phyloP scores from a whole-genome alignment of 2,888 invertebrate species.

The Cephalotes varians region DNA sequence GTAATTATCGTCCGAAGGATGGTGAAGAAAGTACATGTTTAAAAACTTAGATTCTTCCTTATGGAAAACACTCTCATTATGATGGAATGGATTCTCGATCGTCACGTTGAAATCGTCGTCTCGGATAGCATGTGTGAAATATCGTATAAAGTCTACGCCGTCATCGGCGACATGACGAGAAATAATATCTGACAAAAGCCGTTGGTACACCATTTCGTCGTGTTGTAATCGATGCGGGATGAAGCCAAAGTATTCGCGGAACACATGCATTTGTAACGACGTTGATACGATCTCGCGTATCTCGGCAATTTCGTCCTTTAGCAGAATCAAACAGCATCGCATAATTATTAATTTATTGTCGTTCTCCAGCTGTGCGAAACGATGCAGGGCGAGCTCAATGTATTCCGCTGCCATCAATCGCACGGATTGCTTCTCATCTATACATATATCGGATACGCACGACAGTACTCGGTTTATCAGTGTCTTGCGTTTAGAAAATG shows the following conservation, averaged over 20 bases:
- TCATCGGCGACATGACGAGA: neutral
- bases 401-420: conserved; percentile 73
- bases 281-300: conserved; percentile 84
- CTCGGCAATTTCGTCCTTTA: conserved; percentile 88
- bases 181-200: conserved; percentile 51
- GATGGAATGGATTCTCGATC: conserved; percentile 87
- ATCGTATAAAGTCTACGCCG: conserved; percentile 53
- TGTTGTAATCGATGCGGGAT: conserved; percentile 29
- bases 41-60: conserved; percentile 85
- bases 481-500: conserved; percentile 54
- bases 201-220: conserved; percentile 62
- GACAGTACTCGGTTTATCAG: conserved; percentile 49
- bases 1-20: neutral
- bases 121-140: conserved; percentile 58
- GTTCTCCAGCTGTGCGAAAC: conserved; percentile 61
- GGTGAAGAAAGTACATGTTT: conserved; percentile 64
- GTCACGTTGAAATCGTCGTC: conserved; percentile 6
- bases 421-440: conserved; percentile 69
- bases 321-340: conserved; percentile 85
- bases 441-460: conserved; percentile 38
- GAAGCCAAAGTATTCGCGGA: neutral
- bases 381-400: conserved; percentile 65
- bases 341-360: conserved; percentile 83
- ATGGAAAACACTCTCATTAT: conserved; percentile 86
- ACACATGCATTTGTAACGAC: neutral